These are phyloP conservation scores for Saccopteryx leptura DNA, from an alignment of 2,113 vertebrate genomes.

Conservation along the genomic window DNA sequence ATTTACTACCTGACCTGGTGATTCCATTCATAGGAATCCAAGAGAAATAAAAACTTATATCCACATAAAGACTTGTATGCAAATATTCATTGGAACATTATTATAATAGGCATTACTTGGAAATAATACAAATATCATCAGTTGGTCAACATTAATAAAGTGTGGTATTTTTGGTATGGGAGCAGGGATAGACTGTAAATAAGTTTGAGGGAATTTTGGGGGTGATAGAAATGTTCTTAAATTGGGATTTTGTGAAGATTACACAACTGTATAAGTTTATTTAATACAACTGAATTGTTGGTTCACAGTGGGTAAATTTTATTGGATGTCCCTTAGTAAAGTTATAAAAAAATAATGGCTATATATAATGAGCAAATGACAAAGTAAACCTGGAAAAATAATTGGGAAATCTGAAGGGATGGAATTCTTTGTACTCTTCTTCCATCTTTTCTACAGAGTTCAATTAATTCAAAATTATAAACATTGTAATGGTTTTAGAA, in stretches of 20 bases:
- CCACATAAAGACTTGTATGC: background rate
- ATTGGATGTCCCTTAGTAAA: background rate
- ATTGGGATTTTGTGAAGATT: background rate
- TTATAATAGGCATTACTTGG: background rate
- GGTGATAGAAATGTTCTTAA: background rate
- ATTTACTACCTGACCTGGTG: background rate
- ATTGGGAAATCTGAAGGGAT: background rate
- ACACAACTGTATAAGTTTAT: background rate
- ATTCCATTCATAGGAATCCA: background rate
- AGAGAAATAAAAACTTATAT: background rate
- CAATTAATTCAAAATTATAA: background rate
- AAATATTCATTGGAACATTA: background rate
- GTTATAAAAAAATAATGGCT: background rate
- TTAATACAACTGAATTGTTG: conserved; percentile 17
- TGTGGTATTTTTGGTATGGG: background rate
- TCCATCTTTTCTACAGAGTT: background rate
- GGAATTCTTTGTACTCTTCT: background rate
- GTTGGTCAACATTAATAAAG: background rate
- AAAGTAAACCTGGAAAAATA: background rate
- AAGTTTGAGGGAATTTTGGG: background rate
- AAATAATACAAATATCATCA: background rate
- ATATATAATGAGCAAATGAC: background rate
- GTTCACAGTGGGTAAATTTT: background rate
- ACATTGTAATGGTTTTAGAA: background rate
- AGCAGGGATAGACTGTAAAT: background rate